These are phyloP conservation scores for Bradypodion pumilum DNA, from an alignment of 2,797 vertebrate species.

Conservation along the genomic window DNA sequence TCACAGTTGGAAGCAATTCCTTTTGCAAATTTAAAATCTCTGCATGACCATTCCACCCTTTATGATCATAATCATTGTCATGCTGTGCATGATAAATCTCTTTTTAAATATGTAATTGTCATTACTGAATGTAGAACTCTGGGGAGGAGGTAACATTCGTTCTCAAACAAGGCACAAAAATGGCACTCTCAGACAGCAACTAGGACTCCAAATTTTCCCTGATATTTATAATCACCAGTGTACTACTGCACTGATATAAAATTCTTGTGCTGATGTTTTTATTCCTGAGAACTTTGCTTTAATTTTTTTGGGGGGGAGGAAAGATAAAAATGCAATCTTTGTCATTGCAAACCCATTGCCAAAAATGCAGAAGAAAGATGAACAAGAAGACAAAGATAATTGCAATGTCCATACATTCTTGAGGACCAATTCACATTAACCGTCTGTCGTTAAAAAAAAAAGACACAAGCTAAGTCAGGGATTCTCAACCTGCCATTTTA, in stretches of 20 bases:
- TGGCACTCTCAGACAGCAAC: neutral
- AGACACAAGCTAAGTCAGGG: too few relatives aligned
- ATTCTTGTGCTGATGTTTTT: neutral
- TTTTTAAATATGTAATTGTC: constrained; percentile 2
- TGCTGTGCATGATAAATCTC: neutral
- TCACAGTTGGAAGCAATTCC: neutral
- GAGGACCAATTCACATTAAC: neutral
- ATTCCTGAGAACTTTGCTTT: neutral
- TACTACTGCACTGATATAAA: neutral
- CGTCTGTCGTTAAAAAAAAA: too few relatives aligned
- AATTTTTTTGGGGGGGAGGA: neutral
- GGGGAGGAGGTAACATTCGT: neutral
- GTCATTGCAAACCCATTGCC: neutral
- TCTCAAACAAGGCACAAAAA: neutral
- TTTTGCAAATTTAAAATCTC: neutral
- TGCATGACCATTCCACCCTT: neutral
- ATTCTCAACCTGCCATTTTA: too few relatives aligned
- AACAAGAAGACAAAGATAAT: neutral
- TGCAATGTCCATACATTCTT: neutral
- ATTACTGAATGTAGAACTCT: neutral
- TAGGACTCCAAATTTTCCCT: neutral
- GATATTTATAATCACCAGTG: neutral
- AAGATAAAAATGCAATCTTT: neutral
- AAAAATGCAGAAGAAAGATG: neutral
- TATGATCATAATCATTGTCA: neutral